Evolutionary conservation across 2,113 vertebrate genomes (phyloP).

Genomic region (Gallinago jamesoni): DNA sequence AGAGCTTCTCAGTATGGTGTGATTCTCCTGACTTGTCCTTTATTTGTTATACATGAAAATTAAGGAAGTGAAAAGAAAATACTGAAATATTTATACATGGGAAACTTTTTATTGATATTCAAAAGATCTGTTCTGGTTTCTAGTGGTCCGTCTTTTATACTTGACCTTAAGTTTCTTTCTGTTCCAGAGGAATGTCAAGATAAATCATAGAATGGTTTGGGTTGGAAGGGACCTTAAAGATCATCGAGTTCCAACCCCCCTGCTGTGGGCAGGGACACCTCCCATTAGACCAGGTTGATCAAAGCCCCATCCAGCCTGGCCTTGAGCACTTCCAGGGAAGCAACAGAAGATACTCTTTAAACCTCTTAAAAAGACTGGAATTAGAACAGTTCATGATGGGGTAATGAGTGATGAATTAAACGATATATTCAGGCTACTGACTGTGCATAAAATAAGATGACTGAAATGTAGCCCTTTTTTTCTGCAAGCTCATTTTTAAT

Average conservation of each 20-base stretch:
- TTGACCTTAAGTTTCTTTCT: not conserved
- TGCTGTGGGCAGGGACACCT: too few relatives aligned
- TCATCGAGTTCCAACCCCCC: too few relatives aligned
- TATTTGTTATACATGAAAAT: not conserved
- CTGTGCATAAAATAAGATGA: not conserved
- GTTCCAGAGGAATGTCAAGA: not conserved
- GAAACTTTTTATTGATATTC: not conserved
- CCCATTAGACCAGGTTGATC: too few relatives aligned
- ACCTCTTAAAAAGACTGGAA: not conserved
- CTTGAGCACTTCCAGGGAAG: too few relatives aligned
- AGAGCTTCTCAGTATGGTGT: not conserved
- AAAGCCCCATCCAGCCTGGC: too few relatives aligned
- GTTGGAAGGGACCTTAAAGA: too few relatives aligned
- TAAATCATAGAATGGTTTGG: not conserved
- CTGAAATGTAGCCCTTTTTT: not conserved
- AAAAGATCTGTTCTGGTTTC: not conserved
- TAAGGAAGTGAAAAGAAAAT: not conserved
- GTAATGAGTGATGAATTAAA: not conserved
- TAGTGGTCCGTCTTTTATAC: not conserved
- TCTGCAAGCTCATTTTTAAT: not conserved
- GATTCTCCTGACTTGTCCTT: not conserved
- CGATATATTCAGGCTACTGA: not conserved
- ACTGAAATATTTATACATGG: not conserved
- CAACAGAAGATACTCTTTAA: not conserved
- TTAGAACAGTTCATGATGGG: not conserved